Percentiles rank a stretch among this genome's conserved stretches.
These are phyloP conservation scores for Mythimna lalbum DNA, from an alignment of 2,888 invertebrate genomes.

Conservation along the genomic window DNA sequence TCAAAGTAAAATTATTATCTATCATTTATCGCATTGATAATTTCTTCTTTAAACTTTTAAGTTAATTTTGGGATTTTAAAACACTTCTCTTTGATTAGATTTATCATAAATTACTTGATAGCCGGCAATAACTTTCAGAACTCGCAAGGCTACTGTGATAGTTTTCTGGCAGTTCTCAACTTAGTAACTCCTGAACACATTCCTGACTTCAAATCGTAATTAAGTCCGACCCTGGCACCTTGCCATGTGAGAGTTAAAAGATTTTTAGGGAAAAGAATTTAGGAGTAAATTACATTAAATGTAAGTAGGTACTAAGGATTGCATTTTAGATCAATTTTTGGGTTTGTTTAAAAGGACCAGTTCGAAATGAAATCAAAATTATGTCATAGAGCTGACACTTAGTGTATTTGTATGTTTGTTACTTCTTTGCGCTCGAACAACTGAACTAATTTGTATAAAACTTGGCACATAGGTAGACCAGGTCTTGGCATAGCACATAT, in stretches of 20 bases:
- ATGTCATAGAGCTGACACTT: neutral
- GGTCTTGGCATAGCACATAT: too few species aligned
- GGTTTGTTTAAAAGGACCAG: neutral
- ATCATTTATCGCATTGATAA: too few species aligned
- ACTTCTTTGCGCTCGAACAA: too few species aligned
- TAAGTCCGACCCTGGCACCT: constrained; percentile 48
- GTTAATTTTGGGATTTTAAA: neutral
- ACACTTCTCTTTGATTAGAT: neutral
- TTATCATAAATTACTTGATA: constrained; percentile 17
- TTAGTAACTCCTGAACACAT: constrained; percentile 21
- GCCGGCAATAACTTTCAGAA: constrained; percentile 21
- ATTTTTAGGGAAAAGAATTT: constrained; percentile 13
- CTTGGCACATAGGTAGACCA: too few species aligned
- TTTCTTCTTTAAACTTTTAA: too few species aligned
- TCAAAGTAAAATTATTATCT: too few species aligned
- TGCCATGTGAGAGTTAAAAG: constrained; percentile 48
- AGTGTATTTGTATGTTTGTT: too few species aligned
- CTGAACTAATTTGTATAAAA: too few species aligned
- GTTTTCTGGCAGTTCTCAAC: constrained; percentile 30
- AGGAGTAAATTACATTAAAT: neutral
- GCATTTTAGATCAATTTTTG: neutral
- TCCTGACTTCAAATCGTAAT: constrained; percentile 46
- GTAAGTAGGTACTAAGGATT: fast-evolving
- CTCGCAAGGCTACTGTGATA: constrained; percentile 16
- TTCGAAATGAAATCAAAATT: neutral